These are phyloP conservation scores for Sitobion miscanthi DNA, from an alignment of 1,140 invertebrate genomes.

Conservation along the genomic window DNA sequence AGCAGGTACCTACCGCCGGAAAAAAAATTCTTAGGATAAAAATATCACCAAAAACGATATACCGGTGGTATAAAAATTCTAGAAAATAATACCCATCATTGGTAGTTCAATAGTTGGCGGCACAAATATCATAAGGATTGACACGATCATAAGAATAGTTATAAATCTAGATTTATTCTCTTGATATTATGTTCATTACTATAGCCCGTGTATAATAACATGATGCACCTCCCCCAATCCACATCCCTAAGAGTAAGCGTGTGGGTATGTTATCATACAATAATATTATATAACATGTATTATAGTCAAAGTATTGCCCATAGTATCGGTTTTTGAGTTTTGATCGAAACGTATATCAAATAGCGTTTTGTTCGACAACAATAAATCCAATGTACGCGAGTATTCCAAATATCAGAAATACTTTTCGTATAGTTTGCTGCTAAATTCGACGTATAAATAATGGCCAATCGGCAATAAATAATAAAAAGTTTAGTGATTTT, in stretches of 20 bases:
- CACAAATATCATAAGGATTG: neutral
- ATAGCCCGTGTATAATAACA: neutral
- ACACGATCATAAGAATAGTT: neutral
- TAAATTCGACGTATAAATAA: conserved; percentile 21
- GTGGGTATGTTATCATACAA: neutral
- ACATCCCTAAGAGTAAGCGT: neutral
- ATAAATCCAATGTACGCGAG: neutral
- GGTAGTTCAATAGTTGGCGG: no score
- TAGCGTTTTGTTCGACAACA: conserved; percentile 7
- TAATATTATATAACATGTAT: neutral
- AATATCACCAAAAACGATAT: no score
- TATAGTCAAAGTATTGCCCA: neutral
- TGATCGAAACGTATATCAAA: neutral
- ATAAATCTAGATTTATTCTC: neutral
- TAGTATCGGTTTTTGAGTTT: conserved; percentile 4
- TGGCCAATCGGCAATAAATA: conserved; percentile 3
- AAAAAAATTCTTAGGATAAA: no score
- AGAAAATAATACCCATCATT: no score
- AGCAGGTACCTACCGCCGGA: no score
- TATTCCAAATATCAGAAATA: conserved; percentile 9
- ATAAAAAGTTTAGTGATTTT: conserved; percentile 15
- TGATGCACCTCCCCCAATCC: neutral
- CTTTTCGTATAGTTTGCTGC: neutral
- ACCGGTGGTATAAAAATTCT: no score
- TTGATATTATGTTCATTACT: neutral